Evolutionary conservation across 2,797 vertebrate species (phyloP).

Genomic region (Tauraco hartlaubi): DNA sequence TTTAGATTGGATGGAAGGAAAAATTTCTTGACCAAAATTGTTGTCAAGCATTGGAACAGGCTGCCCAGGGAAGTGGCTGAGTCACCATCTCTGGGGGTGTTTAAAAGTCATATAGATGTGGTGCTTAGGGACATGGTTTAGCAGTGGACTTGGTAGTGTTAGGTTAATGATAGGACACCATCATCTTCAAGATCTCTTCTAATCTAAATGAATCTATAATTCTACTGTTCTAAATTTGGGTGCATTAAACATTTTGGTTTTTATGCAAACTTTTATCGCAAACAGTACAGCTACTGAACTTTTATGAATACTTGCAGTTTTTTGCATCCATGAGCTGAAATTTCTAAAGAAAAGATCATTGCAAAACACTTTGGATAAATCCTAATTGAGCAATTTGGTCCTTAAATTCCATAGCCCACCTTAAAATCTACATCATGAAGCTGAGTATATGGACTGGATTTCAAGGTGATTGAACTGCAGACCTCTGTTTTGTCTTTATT

Average conservation of each 20-base stretch:
- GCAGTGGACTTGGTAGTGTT: too few species aligned
- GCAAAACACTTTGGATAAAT: not conserved
- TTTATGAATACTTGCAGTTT: not conserved
- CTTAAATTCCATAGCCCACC: not conserved
- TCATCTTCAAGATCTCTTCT: too few species aligned
- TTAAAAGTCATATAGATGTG: too few species aligned
- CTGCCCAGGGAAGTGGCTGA: too few species aligned
- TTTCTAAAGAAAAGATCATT: not conserved
- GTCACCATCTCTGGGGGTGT: too few species aligned
- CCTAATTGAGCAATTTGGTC: not conserved
- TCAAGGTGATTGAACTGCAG: not conserved
- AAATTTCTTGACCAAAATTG: too few species aligned
- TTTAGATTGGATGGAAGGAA: too few species aligned
- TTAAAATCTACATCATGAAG: not conserved
- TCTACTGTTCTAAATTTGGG: not conserved
- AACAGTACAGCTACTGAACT: not conserved
- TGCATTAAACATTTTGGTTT: not conserved
- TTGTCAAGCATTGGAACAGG: too few species aligned
- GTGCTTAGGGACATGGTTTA: too few species aligned
- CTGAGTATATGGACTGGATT: not conserved
- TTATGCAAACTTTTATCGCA: not conserved
- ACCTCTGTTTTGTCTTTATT: not conserved
- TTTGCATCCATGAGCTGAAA: not conserved
- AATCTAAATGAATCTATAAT: too few species aligned
- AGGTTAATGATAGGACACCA: too few species aligned